These are phyloP conservation scores for Chydorus sphaericus DNA, from an alignment of 2,888 invertebrate species.

Conservation along the genomic window DNA sequence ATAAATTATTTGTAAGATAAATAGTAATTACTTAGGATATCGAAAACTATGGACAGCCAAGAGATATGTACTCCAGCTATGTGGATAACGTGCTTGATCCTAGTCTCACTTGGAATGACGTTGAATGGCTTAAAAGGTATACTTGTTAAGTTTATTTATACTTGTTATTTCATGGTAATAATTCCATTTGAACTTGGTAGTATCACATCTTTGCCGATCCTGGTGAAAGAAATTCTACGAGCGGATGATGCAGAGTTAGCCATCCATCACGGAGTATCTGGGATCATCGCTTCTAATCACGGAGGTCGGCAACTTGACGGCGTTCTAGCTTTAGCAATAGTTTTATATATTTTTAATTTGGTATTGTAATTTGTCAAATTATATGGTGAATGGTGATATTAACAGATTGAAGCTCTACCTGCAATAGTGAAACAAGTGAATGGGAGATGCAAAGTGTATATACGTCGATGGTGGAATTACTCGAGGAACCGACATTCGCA, in stretches of 20 bases:
- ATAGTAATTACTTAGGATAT: too few relatives aligned
- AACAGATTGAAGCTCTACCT: constrained; percentile 63
- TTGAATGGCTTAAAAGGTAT: constrained; percentile 65
- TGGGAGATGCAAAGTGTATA: constrained; percentile 54
- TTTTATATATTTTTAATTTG: not conserved
- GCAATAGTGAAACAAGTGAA: constrained; percentile 58
- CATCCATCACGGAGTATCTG: constrained; percentile 54
- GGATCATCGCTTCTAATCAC: constrained; percentile 82
- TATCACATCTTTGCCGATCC: constrained; percentile 59
- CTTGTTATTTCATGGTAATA: not conserved
- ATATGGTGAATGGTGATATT: constrained; percentile 18
- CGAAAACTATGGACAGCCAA: too few relatives aligned
- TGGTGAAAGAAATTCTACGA: constrained; percentile 74
- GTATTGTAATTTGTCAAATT: not conserved
- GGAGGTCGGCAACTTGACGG: constrained; percentile 80
- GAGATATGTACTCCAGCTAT: not conserved
- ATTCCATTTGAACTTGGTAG: too few relatives aligned
- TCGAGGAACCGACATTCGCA: constrained; percentile 74
- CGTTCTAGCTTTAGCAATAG: constrained; percentile 56
- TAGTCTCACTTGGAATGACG: constrained; percentile 69
- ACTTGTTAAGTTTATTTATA: not conserved
- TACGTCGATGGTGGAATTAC: constrained; percentile 77
- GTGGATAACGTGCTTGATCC: constrained; percentile 51
- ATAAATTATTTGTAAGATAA: too few relatives aligned
- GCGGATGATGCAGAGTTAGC: constrained; percentile 71